Evolutionary conservation across 92 coral and sea anemone species (phyloP).

Genomic region (Bergia puertoricense): DNA sequence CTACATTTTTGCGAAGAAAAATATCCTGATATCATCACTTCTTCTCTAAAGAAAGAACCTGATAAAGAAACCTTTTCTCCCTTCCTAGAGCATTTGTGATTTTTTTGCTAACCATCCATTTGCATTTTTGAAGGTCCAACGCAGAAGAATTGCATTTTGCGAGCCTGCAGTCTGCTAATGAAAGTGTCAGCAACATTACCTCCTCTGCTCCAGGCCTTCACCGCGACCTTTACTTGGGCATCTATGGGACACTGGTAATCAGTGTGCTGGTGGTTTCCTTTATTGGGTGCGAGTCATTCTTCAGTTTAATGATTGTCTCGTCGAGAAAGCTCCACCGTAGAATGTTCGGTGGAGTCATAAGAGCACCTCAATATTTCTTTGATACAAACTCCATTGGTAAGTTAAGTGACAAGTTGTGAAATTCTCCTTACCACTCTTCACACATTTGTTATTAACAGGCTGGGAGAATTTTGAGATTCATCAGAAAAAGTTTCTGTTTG

Average conservation of each 20-base stretch:
- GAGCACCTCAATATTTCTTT: slow-evolving; percentile 76
- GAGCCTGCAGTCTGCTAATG: slow-evolving; percentile 40
- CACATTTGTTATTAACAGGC: neutral
- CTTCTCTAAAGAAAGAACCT: no score
- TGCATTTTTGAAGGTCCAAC: slow-evolving; percentile 54
- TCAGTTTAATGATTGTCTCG: slow-evolving; percentile 60
- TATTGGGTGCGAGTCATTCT: slow-evolving; percentile 63
- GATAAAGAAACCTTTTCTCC: no score
- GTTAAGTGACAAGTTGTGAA: neutral
- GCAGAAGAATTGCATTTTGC: slow-evolving; percentile 59
- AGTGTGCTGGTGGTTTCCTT: slow-evolving; percentile 51
- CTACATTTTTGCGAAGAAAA: no score
- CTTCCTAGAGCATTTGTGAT: neutral
- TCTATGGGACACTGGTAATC: slow-evolving; percentile 69
- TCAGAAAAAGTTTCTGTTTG: neutral
- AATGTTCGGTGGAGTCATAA: slow-evolving; percentile 64
- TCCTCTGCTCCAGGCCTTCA: slow-evolving; percentile 46
- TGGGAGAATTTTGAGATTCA: neutral
- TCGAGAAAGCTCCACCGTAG: slow-evolving; percentile 61
- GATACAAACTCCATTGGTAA: slow-evolving; percentile 78
- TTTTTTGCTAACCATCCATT: neutral
- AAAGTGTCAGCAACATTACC: slow-evolving; percentile 39
- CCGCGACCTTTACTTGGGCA: slow-evolving; percentile 55
- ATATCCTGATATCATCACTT: no score
- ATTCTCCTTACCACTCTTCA: neutral